Percentiles rank a stretch among this genome's conserved stretches.
Evolutionary conservation across 2,797 vertebrate genomes (phyloP).

Genomic region (Picus viridis): DNA sequence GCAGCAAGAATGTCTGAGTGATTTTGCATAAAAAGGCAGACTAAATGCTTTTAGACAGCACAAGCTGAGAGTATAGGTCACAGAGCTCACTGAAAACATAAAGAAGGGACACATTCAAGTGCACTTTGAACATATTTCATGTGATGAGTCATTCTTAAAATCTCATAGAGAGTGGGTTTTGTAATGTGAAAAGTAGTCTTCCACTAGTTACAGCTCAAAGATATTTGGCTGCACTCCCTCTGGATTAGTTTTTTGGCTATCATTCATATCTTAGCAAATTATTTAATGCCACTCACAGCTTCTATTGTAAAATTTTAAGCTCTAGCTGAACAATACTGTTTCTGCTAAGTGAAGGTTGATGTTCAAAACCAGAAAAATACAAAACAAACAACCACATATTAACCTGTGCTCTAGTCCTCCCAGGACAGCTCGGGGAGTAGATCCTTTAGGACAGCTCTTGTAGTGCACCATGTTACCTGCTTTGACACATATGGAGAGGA

Average conservation of each 20-base stretch:
- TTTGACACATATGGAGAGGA: fast-evolving
- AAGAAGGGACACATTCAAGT: not conserved
- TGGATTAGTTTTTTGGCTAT: not conserved
- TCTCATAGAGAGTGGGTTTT: not conserved
- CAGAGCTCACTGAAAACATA: not conserved
- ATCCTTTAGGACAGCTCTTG: not conserved
- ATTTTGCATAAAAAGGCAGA: not conserved
- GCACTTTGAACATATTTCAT: not conserved
- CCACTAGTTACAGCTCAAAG: constrained; percentile 25
- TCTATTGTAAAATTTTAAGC: not conserved
- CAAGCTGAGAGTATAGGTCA: not conserved
- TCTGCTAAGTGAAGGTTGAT: not conserved
- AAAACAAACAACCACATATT: not conserved
- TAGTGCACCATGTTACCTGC: fast-evolving
- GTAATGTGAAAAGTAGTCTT: not conserved
- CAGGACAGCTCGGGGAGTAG: not conserved
- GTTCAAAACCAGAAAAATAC: not conserved
- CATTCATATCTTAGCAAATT: constrained; percentile 7
- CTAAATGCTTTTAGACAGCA: not conserved
- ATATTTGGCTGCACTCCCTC: constrained; percentile 15
- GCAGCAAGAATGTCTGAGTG: not conserved
- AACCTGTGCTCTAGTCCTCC: not conserved
- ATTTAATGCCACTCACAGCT: not conserved
- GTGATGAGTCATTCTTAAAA: constrained; percentile 12
- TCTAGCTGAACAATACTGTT: not conserved